Evolutionary conservation across 30 jellyfish, hydroid and myxozoan genomes (phyloP), one percentile per base, ranked within the genome.

Genomic region (Mastigias papua): DNA sequence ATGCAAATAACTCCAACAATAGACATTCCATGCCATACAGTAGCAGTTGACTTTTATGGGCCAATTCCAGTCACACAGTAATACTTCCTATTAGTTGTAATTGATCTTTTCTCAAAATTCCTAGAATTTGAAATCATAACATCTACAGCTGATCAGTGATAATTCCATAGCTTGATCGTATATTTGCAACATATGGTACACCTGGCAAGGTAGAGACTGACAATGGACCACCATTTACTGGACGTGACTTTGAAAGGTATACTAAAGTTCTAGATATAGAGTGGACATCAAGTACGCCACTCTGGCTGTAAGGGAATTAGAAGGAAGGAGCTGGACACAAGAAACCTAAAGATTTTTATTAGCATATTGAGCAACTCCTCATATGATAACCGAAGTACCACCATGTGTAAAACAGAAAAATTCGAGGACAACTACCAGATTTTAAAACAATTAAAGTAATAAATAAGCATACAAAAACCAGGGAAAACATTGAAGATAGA

Each of bases 141-240:
- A 15, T 76, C 96, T 22, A 87, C 96, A 5, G 46, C 79, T 0
- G 92, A 28, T 68, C 60, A 32, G 87, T 88, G 28, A 93, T 58
- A 22, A 70, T 87, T 66, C 93, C 89, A 9, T 2, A 63, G 25
- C 29, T 73, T 1, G 87, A 73, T 72, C 48, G 54, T 9, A 73
- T 73, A 21, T 50, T 88, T 42, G 82, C 89, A 30, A 70, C 32
- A 69, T 75, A 69, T 30, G 82, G 97, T 25, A 89, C 60, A 27
- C 93, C 89, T 2, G 75, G 16, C n/a, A 35, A 46, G 16, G 29
- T 90, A 29, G 66, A 21, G 42, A 48, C 80, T 22, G 95, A 81
- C 65, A 90, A 82, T 67, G 89, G 97, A 70, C 97, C 97, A 23
- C 93, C 97, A 50, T 78, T 58, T 58, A 65, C 68, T 34, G 92